Percentiles rank a stretch among this genome's conserved stretches.
phyloP scores from a whole-genome alignment of 2,888 invertebrate genomes.

The Tachina grossa region DNA sequence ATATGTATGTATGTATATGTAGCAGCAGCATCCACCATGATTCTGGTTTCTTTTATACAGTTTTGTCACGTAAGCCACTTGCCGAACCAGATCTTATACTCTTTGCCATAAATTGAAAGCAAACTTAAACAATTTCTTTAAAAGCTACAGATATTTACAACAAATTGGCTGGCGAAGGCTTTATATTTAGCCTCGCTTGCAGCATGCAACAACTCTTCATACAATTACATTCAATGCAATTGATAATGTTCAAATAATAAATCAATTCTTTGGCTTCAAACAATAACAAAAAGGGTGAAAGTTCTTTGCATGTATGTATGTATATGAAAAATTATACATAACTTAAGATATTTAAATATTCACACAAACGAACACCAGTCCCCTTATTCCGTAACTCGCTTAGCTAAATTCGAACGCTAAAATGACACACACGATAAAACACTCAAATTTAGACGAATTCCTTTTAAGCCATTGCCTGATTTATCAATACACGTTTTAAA shows the following conservation, averaged over 20 bases:
- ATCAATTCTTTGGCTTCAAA: not conserved
- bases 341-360: no score
- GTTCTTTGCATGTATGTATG: constrained; percentile 13
- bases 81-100: constrained; percentile 62
- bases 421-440: no score
- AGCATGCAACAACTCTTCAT: constrained; percentile 34
- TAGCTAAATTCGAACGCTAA: no score
- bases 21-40: constrained; percentile 32
- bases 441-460: no score
- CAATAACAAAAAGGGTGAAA: constrained; percentile 45
- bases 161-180: constrained; percentile 12
- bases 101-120: not conserved
- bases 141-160: not conserved
- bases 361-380: no score
- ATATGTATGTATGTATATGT: no score
- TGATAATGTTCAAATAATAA: not conserved
- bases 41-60: constrained; percentile 51
- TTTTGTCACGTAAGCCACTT: constrained; percentile 68
- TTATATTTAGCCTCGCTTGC: not conserved
- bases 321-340: no score
- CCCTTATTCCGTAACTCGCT: no score
- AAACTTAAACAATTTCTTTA: not conserved
- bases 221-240: not conserved
- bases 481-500: no score
- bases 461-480: no score